Base-by-base conservation (phyloP, 1,140 invertebrate species). In the Cydia fagiglandana region DNA sequence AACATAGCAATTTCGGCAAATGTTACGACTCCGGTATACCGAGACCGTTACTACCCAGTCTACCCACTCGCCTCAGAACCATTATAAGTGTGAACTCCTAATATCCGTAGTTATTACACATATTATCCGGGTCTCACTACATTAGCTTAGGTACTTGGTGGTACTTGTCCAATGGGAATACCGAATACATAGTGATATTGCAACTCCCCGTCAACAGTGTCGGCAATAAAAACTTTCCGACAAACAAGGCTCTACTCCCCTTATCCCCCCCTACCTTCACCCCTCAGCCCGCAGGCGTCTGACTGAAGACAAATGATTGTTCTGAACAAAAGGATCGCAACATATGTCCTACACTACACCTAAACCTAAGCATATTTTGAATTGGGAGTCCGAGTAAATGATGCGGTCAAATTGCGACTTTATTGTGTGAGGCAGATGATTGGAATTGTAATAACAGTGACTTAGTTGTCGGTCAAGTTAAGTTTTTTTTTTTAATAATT, bases 241-340 rank as follows among this genome's bases (percentile, higher is more conserved):
- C 56, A 61, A 61, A 61, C 56, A 61, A 61, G 56, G 17, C 56
- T 10, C 20, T 17, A 4, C 6, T 5, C 56, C 56, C 56, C 50
- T 7, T 53, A 0, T 15, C 4, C 56, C 9, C 56, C 17, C 56
- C 2, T 2, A 3, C 30, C 30, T 28, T n/a, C 0, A 9, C 9
- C 20, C 56, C 17, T 56, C 53, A 56, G 15, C 53, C 56, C n/a
- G 20, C 56, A 61, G 56, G 17, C 56, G 50, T 17, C 56, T 61
- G 56, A 61, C 56, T 61, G 56, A 61, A n/a, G 56, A 61, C 56
- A 61, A 61, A 61, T 61, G 56, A 61, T 61, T 24, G 20, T 61
- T 61, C 56, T 5, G 6, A 61, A 61, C 56, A 61, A 61, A 61
- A 9, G 53, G 50, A 53, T n/a, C 50, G 56, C 56, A 24, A 61